A percentile compares a stretch with the other conserved stretches of the same genome.
These are phyloP conservation scores for Drosophila bocqueti DNA, from an alignment of 1,140 invertebrate species.

Conservation along the genomic window DNA sequence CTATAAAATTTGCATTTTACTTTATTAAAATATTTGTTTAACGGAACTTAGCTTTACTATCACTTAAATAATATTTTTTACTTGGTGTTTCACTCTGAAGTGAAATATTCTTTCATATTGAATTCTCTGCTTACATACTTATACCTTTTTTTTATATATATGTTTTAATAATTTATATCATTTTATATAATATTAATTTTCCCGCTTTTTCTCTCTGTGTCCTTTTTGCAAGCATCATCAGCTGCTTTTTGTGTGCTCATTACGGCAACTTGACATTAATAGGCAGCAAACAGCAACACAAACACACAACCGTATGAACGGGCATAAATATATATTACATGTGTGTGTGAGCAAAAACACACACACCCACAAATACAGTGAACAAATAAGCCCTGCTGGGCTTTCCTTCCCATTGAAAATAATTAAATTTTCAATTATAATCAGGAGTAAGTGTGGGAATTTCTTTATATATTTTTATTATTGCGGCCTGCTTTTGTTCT, in stretches of 20 bases:
- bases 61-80: too few relatives aligned
- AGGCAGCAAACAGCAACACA: constrained; percentile 66
- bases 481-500: constrained; percentile 8
- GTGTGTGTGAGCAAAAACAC: constrained; percentile 4
- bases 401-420: constrained; percentile 53
- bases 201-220: neutral
- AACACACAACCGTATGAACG: constrained; percentile 18
- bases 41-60: too few relatives aligned
- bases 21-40: too few relatives aligned
- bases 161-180: neutral
- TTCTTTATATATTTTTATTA: constrained; percentile 28
- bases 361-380: constrained; percentile 20
- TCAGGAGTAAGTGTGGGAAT: constrained; percentile 45
- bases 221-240: constrained; percentile 61
- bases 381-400: constrained; percentile 47
- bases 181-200: neutral
- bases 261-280: constrained; percentile 79
- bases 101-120: neutral
- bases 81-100: too few relatives aligned
- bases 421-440: constrained; percentile 70
- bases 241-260: constrained; percentile 78
- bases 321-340: constrained; percentile 33
- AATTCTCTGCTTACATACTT: neutral
- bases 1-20: too few relatives aligned
- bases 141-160: neutral